phyloP scores from a whole-genome alignment of 2,797 vertebrate genomes.

The Bradypus variegatus region DNA sequence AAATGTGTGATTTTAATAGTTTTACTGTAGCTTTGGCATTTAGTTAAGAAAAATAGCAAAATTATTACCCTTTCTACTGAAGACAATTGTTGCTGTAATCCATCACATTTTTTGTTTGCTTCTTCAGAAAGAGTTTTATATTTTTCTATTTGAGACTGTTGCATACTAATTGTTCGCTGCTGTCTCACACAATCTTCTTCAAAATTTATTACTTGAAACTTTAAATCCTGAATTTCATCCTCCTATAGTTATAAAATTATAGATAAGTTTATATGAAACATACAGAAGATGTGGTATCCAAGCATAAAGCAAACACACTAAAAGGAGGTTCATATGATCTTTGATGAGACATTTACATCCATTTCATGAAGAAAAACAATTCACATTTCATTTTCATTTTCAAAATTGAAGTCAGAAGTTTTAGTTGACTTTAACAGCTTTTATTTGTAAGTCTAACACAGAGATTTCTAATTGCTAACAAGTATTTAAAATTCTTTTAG shows the following conservation, averaged over 20 bases:
- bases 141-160: conserved; percentile 86
- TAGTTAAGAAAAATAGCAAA: conserved; percentile 1
- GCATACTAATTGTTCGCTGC: conserved; percentile 78
- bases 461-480: conserved; percentile 15
- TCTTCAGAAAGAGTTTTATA: conserved; percentile 84
- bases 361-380: conserved; percentile 9
- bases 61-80: conserved; percentile 81
- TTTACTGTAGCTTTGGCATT: conserved; percentile 3
- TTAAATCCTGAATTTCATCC: conserved; percentile 82
- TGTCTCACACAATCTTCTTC: conserved; percentile 82
- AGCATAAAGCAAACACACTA: not conserved
- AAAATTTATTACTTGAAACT: conserved; percentile 78
- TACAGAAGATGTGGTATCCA: not conserved
- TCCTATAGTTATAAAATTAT: conserved; percentile 76
- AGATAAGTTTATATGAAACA: conserved; percentile 13
- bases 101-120: conserved; percentile 79
- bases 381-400: not conserved
- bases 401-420: not conserved
- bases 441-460: conserved; percentile 1
- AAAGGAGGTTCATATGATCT: not conserved
- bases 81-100: conserved; percentile 81
- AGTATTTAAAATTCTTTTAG: conserved; percentile 14
- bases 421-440: conserved; percentile 6
- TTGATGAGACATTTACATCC: conserved; percentile 5
- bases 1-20: not conserved